Evolutionary conservation across 2,113 vertebrate species (phyloP).

Genomic region (Hipposideros armiger): DNA sequence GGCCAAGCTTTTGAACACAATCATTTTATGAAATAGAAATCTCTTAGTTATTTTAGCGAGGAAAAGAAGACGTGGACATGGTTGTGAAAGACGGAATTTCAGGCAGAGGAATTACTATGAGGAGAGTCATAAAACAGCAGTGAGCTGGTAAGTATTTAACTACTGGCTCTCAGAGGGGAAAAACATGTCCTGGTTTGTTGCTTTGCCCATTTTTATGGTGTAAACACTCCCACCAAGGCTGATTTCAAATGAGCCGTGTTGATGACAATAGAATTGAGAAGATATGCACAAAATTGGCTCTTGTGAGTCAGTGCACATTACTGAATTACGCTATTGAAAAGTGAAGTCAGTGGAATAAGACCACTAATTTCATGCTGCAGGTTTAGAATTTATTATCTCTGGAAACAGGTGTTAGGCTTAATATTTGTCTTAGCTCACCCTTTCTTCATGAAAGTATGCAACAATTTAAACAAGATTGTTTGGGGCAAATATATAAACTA

Average conservation of each 20-base stretch:
- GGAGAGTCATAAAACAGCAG: not conserved
- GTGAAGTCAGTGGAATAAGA: not conserved
- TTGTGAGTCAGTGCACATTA: not conserved
- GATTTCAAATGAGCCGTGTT: not conserved
- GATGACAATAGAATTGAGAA: not conserved
- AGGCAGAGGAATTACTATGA: not conserved
- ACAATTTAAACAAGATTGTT: not conserved
- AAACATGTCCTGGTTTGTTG: not conserved
- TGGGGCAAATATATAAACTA: not conserved
- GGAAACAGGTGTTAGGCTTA: not conserved
- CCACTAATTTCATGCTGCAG: not conserved
- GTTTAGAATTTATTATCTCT: not conserved
- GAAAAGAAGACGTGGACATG: not conserved
- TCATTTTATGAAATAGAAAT: not conserved
- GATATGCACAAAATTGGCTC: not conserved
- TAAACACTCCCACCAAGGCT: not conserved
- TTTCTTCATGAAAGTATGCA: not conserved
- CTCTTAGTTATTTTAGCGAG: constrained; percentile 3
- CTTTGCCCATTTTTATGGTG: not conserved
- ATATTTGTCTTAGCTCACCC: not conserved
- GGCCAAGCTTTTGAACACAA: not conserved
- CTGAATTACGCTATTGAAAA: not conserved
- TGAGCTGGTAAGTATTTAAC: not conserved
- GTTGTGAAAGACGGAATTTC: not conserved
- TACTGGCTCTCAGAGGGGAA: not conserved